Evolutionary conservation across 2,797 vertebrate genomes (phyloP), one percentile per base, ranked within the genome.

Genomic region (Parauchenoglanis punctatus): DNA sequence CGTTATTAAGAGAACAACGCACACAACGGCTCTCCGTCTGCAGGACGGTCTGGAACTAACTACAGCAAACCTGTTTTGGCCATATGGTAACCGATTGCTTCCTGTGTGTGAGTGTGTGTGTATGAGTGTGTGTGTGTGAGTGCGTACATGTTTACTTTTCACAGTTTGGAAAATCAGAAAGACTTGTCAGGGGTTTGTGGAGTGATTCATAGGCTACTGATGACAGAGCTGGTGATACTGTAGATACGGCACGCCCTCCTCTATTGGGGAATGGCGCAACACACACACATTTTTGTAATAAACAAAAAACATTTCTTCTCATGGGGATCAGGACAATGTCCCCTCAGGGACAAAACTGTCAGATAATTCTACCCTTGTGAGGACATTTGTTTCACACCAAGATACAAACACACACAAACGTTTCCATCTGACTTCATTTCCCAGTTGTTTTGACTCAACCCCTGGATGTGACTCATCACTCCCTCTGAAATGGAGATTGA

Each of bases 381-480:
- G 10, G 7, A n/a, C 25, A 13, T 56, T 13, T 11, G 23, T 46
- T 7, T n/a, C 23, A n/a, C 73, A 44, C 81, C 73, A 17, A 67
- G 56, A 75, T 46, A 86, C 65, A 81, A 49, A 84, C 84, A 49
- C 65, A 82, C 68, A 81, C 52, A 35, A 18, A 11, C 6, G n/a
- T 59, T 59, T 63, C 54, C 25, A 46, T 61, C 56, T 40, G 83
- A 84, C 67, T 84, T 49, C 5, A 46, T 76, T 87, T 67, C 81
- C n/a, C 20, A 73, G 76, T 83, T 83, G 86, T 73, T 88, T 83
- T 67, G 61, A 80, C 44, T 8, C 59, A 35, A 81, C 54, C 63
- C 6, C 58, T 63, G 68, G 56, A 87, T 73, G n/a, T 87, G 86
- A 87, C 68, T 87, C 80, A 87, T 31, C 40, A 40, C 44, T 49